Percentiles rank a stretch among this genome's conserved stretches.
Conservation (phyloP, 2,888 invertebrate genomes). For the Cryptocephalus moraei region DNA sequence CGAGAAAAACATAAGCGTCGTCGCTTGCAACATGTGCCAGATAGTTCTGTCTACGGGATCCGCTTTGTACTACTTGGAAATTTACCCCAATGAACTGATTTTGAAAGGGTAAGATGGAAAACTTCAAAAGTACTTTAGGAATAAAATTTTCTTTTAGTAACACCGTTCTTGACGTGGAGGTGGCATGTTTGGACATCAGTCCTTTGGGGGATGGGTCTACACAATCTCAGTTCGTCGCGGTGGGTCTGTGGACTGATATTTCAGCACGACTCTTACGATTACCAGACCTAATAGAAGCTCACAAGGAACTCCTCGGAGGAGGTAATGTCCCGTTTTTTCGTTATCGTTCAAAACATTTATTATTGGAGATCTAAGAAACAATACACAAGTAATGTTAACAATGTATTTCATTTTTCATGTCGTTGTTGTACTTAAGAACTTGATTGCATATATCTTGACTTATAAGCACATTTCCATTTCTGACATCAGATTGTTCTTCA, state of each 20-base stretch:
- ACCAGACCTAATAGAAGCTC: slow-evolving; percentile 69
- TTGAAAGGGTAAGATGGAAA: slow-evolving; percentile 43
- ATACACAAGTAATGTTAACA: too few species aligned
- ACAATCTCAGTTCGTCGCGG: slow-evolving; percentile 68
- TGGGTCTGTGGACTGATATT: slow-evolving; percentile 96
- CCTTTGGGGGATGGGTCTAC: slow-evolving; percentile 55
- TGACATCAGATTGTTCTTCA: slow-evolving; percentile 9
- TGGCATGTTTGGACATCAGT: slow-evolving; percentile 91
- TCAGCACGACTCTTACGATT: slow-evolving; percentile 78
- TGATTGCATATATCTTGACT: too few species aligned
- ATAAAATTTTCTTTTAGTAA: slow-evolving; percentile 37
- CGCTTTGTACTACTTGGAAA: slow-evolving; percentile 72
- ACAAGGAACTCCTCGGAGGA: slow-evolving; percentile 81
- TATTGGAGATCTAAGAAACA: too few species aligned
- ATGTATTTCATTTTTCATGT: background rate
- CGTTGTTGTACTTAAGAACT: too few species aligned
- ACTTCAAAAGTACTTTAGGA: background rate
- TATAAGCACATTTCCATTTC: background rate
- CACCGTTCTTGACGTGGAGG: slow-evolving; percentile 80
- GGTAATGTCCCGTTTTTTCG: slow-evolving; percentile 40
- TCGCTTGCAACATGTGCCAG: slow-evolving; percentile 68
- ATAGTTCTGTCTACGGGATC: slow-evolving; percentile 81
- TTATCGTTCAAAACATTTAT: too few species aligned
- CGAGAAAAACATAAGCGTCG: slow-evolving; percentile 75
- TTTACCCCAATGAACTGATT: slow-evolving; percentile 52